Base-by-base conservation (phyloP, 2,888 invertebrate species). In the Brenthis ino region DNA sequence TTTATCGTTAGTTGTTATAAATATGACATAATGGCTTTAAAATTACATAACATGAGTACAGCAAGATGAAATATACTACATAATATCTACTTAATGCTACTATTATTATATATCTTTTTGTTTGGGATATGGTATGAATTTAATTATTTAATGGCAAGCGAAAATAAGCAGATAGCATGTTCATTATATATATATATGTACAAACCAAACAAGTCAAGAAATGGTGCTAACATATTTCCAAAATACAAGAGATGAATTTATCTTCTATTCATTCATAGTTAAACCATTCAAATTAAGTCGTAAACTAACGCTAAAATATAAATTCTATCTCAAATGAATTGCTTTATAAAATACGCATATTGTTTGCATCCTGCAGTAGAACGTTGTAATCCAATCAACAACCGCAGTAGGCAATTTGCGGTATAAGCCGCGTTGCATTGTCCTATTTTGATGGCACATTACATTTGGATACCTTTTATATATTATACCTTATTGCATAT, bases 311-410 rank as follows among this genome's bases (percentile, higher is more conserved):
- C 6, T 24, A 20, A 24, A 48, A 47, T 47, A 58, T 48, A 58
- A 56, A 24, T 58, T 14, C 1, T 33, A 53, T 47, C 14, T 51
- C n/a, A 66, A 66, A 66, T 54, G 28, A 66, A 58, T 58, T 71
- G 63, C 48, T 65, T 70, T 61, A 65, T 67, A 71, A 71, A 71
- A 68, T 51, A 67, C n/a, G 14, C 47, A n/a, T 63, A 63, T 60
- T 60, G 65, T 70, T 66, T 68, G 71, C 66, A 72, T 68, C 55
- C 54, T 65, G 74, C 63, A 68, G 69, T 64, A 65, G 71, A 75
- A 75, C 70, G 69, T 71, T 54, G 65, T 77, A 81, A 82, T 80
- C 78, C 80, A 82, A 82, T 82, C 80, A 78, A 70, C 68, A 70
- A 71, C 76, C 74, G 70, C 75, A 69, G 72, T 69, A 73, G 75